phyloP scores from a whole-genome alignment of 2,888 invertebrate genomes.

The Biston stratarius region DNA sequence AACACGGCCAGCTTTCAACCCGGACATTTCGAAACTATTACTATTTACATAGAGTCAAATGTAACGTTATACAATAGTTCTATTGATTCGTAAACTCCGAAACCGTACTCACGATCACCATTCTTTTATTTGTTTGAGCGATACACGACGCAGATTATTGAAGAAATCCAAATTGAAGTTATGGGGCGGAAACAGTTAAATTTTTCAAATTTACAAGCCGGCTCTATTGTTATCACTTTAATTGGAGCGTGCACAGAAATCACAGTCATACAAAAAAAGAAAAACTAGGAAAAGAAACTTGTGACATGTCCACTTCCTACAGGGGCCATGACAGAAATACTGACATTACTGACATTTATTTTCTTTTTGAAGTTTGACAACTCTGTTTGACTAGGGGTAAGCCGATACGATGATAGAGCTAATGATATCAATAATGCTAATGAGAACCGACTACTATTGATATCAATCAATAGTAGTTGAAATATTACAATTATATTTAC shows the following conservation, averaged over 20 bases:
- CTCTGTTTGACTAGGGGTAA: no score
- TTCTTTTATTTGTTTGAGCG: slow-evolving; percentile 53
- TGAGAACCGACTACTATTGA: no score
- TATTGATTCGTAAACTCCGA: slow-evolving; percentile 63
- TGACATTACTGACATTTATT: not conserved
- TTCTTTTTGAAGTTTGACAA: no score
- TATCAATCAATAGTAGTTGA: no score
- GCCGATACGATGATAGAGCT: no score
- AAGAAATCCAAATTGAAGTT: slow-evolving; percentile 19
- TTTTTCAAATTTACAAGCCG: slow-evolving; percentile 40
- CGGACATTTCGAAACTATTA: slow-evolving; percentile 69
- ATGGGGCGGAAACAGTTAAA: slow-evolving; percentile 1
- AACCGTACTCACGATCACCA: slow-evolving; percentile 71
- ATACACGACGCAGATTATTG: slow-evolving; percentile 43
- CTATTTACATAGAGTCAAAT: slow-evolving; percentile 48
- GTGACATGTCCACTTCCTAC: slow-evolving; percentile 42
- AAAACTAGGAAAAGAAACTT: slow-evolving; percentile 52
- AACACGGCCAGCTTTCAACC: slow-evolving; percentile 75
- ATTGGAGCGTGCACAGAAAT: slow-evolving; percentile 55
- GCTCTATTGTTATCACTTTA: slow-evolving; percentile 45
- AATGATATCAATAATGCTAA: no score
- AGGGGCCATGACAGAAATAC: slow-evolving; percentile 46
- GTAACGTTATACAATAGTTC: slow-evolving; percentile 52
- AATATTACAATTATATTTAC: no score
- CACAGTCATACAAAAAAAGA: slow-evolving; percentile 53